Evolutionary conservation across 2,888 invertebrate genomes (phyloP).

Genomic region (Caenorhabditis sulstoni): DNA sequence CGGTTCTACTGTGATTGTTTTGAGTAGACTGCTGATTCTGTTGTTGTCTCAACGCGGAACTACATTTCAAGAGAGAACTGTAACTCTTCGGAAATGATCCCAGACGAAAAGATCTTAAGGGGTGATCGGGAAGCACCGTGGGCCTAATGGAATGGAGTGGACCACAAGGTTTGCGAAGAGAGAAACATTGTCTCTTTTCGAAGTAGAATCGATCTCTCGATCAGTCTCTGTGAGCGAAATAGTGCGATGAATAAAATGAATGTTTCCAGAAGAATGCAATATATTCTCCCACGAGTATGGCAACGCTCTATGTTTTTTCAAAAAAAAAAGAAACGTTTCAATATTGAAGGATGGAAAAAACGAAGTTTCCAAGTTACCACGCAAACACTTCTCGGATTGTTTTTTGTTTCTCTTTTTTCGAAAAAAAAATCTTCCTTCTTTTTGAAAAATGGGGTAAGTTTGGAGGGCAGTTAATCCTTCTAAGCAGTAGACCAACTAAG

Average conservation of each 20-base stretch:
- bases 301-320: conserved; percentile 26
- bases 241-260: conserved; percentile 5
- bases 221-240: neutral
- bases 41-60: too few species aligned
- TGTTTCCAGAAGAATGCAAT: conserved; percentile 38
- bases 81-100: too few species aligned
- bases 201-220: neutral
- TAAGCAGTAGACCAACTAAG: conserved; percentile 46
- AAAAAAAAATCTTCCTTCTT: conserved; percentile 21
- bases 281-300: conserved; percentile 49
- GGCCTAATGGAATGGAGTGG: too few species aligned
- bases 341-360: conserved; percentile 24
- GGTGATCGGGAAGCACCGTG: too few species aligned
- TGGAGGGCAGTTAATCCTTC: conserved; percentile 50
- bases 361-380: conserved; percentile 11
- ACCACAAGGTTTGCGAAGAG: too few species aligned
- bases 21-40: too few species aligned
- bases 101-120: too few species aligned
- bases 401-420: conserved; percentile 1
- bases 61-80: too few species aligned
- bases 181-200: too few species aligned
- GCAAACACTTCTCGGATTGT: conserved; percentile 16
- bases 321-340: conserved; percentile 24
- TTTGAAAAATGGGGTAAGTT: conserved; percentile 49
- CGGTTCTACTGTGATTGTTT: too few species aligned